Evolutionary conservation across 2,797 vertebrate genomes (phyloP), one percentile per base, ranked within the genome.

Genomic region (Schizopygopsis pylzovi): DNA sequence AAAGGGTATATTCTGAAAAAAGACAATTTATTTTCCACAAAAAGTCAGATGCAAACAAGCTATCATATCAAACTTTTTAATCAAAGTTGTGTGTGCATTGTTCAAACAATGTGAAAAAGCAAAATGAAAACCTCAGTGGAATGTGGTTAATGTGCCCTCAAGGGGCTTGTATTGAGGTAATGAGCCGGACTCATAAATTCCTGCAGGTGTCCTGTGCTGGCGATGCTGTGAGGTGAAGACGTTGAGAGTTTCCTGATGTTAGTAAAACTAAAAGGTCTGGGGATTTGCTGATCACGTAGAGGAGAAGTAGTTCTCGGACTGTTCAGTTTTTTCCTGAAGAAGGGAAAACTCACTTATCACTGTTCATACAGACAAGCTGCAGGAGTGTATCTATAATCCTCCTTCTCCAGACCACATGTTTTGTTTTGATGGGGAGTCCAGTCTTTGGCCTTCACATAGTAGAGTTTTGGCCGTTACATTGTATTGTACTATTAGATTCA

Each of bases 241-340:
- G 12, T 33, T 65, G 65, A 56, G 43, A 70, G 70, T 75, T 61
- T 45, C 37, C 81, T 73, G 68, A 45, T 82, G 81, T 82, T 61
- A 45, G 18, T 73, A 11, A 63, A 43, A 73, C 68, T 61, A 45
- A 18, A 82, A 59, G 54, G 13, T 82, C 68, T 59, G n/a, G 70
- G 81, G 54, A 61, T 73, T 33, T 18, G 47, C 81, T 75, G 39
- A 61, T 72, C 25, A 59, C 28, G 18, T 45, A 16, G 16, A 61
- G 37, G n/a, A 61, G 37, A 13, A 73, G 41, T 25, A 22, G 54
- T 45, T 56, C 37, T 18, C n/a, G 5, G 80, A 59, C 28, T 25
- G 25, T 28, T 79, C 0, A 33, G 61, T 25, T 47, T 47, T 61
- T 47, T 28, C 28, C 59, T 18, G 33, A 52, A n/a, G 28, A 68